Evolutionary conservation across 2,888 invertebrate species (phyloP).

Genomic region (Drosophila paracracens): DNA sequence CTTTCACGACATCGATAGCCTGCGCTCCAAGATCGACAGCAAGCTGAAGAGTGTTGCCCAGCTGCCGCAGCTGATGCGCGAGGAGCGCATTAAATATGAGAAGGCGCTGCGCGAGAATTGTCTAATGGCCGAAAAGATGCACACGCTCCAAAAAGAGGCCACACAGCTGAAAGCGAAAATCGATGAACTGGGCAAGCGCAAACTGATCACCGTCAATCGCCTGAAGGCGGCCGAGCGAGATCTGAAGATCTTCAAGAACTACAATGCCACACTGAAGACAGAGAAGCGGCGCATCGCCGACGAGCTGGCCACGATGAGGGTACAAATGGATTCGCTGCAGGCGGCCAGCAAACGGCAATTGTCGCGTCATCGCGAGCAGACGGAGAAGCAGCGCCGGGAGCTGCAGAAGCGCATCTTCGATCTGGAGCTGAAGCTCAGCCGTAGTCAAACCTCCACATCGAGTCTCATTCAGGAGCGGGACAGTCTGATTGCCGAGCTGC

Average conservation of each 20-base stretch:
- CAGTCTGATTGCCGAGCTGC: conserved; percentile 82
- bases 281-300: conserved; percentile 79
- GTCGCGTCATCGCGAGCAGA: conserved; percentile 82
- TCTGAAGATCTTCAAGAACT: conserved; percentile 82
- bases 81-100: conserved; percentile 80
- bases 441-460: conserved; percentile 83
- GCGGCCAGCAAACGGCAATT: conserved; percentile 78
- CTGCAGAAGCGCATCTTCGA: conserved; percentile 83
- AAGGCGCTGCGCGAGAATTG: conserved; percentile 78
- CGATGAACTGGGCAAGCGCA: conserved; percentile 80
- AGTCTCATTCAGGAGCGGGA: conserved; percentile 83
- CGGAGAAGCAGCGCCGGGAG: conserved; percentile 81
- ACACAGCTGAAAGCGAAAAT: conserved; percentile 73
- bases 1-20: conserved; percentile 73
- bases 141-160: conserved; percentile 71
- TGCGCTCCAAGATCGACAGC: conserved; percentile 80
- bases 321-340: conserved; percentile 77
- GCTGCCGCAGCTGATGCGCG: conserved; percentile 79
- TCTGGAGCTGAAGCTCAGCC: conserved; percentile 82
- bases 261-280: conserved; percentile 77
- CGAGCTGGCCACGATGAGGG: conserved; percentile 71
- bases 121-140: conserved; percentile 75
- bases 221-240: conserved; percentile 80
- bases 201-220: conserved; percentile 71
- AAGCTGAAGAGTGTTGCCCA: conserved; percentile 81